Evolutionary conservation across 2,888 invertebrate genomes (phyloP).

Genomic region (Melanostoma scalare): DNA sequence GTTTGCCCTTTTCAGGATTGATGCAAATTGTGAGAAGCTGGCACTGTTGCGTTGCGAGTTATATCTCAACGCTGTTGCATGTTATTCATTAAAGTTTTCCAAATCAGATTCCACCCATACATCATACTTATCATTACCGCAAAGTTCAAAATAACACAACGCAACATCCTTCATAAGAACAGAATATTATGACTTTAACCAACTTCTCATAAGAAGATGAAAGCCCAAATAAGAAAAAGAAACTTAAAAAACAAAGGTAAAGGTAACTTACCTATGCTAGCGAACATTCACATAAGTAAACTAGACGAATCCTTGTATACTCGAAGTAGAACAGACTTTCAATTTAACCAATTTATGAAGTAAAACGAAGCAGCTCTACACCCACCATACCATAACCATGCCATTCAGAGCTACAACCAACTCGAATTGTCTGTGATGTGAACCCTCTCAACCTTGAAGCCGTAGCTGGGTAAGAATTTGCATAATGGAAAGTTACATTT

Average conservation of each 20-base stretch:
- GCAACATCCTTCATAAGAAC: not conserved
- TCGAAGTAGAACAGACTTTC: constrained; percentile 61
- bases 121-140: constrained; percentile 47
- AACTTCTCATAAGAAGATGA: constrained; percentile 61
- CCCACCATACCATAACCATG: not conserved
- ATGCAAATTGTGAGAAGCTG: too few species aligned
- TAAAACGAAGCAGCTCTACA: constrained; percentile 39
- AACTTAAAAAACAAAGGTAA: constrained; percentile 50
- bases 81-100: constrained; percentile 43
- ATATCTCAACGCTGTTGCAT: not conserved
- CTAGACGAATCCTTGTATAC: constrained; percentile 54
- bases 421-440: constrained; percentile 17
- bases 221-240: constrained; percentile 53
- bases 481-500: constrained; percentile 73
- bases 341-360: constrained; percentile 71
- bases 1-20: too few species aligned
- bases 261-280: constrained; percentile 66
- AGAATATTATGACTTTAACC: constrained; percentile 26
- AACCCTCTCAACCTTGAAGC: constrained; percentile 69
- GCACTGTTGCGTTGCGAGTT: too few species aligned
- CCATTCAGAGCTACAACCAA: not conserved
- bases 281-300: constrained; percentile 55
- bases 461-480: constrained; percentile 65
- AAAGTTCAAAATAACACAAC: constrained; percentile 44
- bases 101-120: constrained; percentile 46